A percentile compares a stretch with the other conserved stretches of the same genome.
These are phyloP conservation scores for Acrossocheilus fasciatus DNA, from an alignment of 2,797 vertebrate species.

Conservation along the genomic window DNA sequence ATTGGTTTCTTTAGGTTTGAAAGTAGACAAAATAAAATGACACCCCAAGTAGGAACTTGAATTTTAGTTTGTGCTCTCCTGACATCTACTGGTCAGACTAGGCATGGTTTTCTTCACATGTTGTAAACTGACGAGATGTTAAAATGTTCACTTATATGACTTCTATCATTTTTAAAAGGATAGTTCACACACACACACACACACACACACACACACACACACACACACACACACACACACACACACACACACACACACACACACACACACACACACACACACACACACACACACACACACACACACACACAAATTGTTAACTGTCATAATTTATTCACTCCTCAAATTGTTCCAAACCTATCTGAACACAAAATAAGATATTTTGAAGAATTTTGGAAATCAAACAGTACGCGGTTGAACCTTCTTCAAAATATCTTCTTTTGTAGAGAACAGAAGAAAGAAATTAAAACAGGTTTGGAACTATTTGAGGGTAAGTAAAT, in stretches of 20 bases:
- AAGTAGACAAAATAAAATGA: not conserved
- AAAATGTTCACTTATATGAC: not conserved
- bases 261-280: not conserved
- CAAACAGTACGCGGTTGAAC: not conserved
- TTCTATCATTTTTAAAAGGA: not conserved
- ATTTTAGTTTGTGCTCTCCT: slow-evolving; percentile 24
- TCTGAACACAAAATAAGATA: not conserved
- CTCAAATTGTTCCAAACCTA: not conserved
- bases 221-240: not conserved
- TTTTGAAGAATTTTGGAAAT: not conserved
- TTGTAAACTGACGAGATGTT: not conserved
- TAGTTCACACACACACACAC: not conserved
- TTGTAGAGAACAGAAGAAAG: not conserved
- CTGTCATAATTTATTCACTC: not conserved
- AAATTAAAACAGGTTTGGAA: not conserved
- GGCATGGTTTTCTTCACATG: not conserved
- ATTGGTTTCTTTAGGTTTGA: not conserved
- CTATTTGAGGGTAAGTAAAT: not conserved
- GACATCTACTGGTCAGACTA: slow-evolving; percentile 43
- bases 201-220: not conserved
- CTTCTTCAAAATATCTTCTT: not conserved
- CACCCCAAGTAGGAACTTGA: not conserved
- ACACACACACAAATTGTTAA: too few relatives aligned
- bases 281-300: not conserved
- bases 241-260: not conserved